phyloP scores from a whole-genome alignment of 1,140 invertebrate species.

The Calephelis nemesis region DNA sequence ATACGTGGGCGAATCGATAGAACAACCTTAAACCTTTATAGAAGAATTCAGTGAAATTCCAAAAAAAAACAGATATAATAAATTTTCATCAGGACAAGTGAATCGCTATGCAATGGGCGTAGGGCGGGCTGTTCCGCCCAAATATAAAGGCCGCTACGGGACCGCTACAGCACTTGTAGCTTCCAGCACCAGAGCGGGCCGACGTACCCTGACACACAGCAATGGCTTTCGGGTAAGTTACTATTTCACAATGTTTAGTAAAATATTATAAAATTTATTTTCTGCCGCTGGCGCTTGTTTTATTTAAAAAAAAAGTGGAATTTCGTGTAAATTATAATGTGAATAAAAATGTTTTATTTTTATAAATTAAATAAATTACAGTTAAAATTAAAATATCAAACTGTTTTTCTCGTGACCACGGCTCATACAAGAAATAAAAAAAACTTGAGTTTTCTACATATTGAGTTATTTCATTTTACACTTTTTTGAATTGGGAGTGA shows the following conservation, averaged over 20 bases:
- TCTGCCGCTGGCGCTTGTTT: no score
- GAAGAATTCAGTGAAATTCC: constrained; percentile 21
- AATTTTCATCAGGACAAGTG: constrained; percentile 37
- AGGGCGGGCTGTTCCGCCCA: constrained; percentile 40
- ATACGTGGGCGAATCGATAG: neutral
- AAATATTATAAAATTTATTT: neutral
- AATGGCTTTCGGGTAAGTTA: constrained; percentile 60
- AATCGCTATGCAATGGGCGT: constrained; percentile 41
- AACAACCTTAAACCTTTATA: no score
- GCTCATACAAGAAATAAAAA: no score
- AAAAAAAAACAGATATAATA: constrained; percentile 33
- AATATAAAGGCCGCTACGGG: constrained; percentile 49
- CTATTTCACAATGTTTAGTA: neutral
- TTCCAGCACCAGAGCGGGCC: constrained; percentile 42
- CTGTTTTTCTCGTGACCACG: no score
- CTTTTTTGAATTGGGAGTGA: no score
- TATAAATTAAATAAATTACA: no score
- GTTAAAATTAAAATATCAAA: no score
- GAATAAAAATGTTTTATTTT: no score
- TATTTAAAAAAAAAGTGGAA: no score
- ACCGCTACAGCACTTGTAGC: constrained; percentile 44
- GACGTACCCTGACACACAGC: constrained; percentile 39
- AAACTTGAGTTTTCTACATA: no score
- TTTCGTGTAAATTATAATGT: no score
- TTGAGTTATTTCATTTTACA: no score